These are phyloP conservation scores for Halichoerus grypus DNA, from an alignment of 2,113 vertebrate genomes.

Conservation along the genomic window DNA sequence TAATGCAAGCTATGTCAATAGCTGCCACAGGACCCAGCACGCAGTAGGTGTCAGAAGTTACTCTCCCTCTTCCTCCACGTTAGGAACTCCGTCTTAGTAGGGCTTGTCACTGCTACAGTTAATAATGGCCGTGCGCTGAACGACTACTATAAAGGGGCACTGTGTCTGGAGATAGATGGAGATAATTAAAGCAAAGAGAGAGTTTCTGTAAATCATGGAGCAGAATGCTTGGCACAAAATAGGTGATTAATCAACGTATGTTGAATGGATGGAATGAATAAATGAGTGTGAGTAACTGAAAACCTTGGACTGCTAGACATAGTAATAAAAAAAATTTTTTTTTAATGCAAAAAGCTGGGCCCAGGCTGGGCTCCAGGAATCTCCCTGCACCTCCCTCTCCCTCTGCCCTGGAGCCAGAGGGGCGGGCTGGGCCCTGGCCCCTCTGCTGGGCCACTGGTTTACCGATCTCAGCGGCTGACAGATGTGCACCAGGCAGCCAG, in stretches of 20 bases:
- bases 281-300: slow-evolving; percentile 29
- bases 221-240: slow-evolving; percentile 4
- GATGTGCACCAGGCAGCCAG: background rate
- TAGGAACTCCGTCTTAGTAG: background rate
- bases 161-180: slow-evolving; percentile 2
- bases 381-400: background rate
- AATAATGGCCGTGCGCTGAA: background rate
- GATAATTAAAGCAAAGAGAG: slow-evolving; percentile 45
- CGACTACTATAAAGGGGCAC: background rate
- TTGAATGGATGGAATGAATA: slow-evolving; percentile 3
- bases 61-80: background rate
- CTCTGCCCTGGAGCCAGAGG: background rate
- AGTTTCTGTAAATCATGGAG: slow-evolving; percentile 24
- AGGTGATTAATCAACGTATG: background rate
- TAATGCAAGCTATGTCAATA: background rate
- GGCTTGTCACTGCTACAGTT: background rate
- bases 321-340: background rate
- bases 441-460: background rate
- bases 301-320: background rate
- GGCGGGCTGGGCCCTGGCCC: background rate
- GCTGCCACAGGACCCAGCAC: background rate
- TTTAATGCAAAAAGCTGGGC: background rate
- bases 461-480: background rate
- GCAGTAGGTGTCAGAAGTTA: background rate
- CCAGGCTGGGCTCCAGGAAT: background rate